Conservation (phyloP, 2,888 invertebrate genomes). For the Eustalomyia histrio region DNA sequence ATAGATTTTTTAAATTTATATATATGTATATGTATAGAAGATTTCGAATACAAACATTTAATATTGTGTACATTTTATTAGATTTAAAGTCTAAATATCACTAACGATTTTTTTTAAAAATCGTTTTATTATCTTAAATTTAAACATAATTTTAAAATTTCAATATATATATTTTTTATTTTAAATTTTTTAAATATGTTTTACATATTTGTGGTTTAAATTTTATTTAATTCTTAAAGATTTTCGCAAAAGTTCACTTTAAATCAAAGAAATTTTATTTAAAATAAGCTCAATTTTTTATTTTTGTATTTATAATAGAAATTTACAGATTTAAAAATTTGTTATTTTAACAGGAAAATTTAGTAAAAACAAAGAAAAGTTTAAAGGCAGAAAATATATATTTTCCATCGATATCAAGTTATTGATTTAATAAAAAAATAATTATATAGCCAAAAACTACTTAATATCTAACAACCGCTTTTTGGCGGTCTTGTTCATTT, state of each 20-base stretch:
- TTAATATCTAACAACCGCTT: too few species aligned
- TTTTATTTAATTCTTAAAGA: constrained; percentile 17
- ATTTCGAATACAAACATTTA: constrained; percentile 37
- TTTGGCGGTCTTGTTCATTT: too few species aligned
- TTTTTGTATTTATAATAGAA: constrained; percentile 7
- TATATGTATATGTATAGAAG: constrained; percentile 29
- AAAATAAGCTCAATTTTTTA: constrained; percentile 41
- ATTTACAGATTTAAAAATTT: not conserved
- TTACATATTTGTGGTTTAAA: constrained; percentile 32
- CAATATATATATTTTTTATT: constrained; percentile 51
- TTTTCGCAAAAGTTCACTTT: constrained; percentile 14
- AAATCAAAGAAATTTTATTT: constrained; percentile 18
- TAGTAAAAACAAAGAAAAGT: not conserved
- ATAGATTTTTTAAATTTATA: constrained; percentile 37
- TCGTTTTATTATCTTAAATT: constrained; percentile 70
- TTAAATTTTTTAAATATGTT: constrained; percentile 46
- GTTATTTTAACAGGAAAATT: constrained; percentile 10
- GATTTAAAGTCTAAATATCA: constrained; percentile 77
- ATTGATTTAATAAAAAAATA: too few species aligned
- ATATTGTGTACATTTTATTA: constrained; percentile 49
- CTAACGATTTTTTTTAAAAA: constrained; percentile 77
- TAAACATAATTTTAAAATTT: constrained; percentile 40
- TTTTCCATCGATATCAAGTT: too few species aligned
- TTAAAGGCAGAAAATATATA: too few species aligned
- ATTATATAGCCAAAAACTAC: too few species aligned